Base-by-base conservation (phyloP, 2,113 vertebrate genomes). In the Ondatra zibethicus region DNA sequence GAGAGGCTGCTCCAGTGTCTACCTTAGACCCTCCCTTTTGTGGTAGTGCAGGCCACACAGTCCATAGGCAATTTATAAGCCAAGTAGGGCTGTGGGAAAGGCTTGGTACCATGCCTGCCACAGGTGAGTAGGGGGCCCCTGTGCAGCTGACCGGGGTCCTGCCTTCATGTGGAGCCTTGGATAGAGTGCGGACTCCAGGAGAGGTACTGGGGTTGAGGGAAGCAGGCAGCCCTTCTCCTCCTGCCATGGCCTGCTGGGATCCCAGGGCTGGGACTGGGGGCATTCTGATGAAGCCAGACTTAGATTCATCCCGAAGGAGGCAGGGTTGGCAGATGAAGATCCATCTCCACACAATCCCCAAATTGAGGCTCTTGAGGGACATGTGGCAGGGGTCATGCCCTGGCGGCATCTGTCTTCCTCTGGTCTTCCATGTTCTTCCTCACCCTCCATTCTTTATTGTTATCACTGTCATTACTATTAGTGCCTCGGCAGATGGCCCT, bases 401-500 rank as follows among this genome's bases (percentile, higher is more conserved):
- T 25, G 19, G 39, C 0, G 2, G 76, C 27, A 3, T 39, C 88
- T 33, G 78, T 13, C 50, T 55, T 68, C 6, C 52, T 39, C 23
- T 33, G 80, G 23, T n/a, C 76, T 13, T 55, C 91, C 45, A 3
- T 13, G 45, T 31, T 75, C 63, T 25, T 47, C 85, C 3, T 45
- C 36, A 33, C 36, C 31, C 19, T 96, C 80, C 93, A 88, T 97
- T 98, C 96, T 97, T 96, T 88, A 94, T 94, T 75, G 70, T 97
- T 93, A 89, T 96, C 92, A 95, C 98, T 90, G 96, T 98, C 95
- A 97, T 98, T 96, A 97, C 97, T 98, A 97, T 98, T 97, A 98
- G 97, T 96, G 97, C 98, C 97, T 99, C 97, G 98, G 98, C 99
- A 99, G 99, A 99, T 99, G 99, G 99, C 99, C 98, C 98, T 98